These are phyloP conservation scores for Clarias platycephalus DNA, from an alignment of 2,797 vertebrate species.

Conservation along the genomic window DNA sequence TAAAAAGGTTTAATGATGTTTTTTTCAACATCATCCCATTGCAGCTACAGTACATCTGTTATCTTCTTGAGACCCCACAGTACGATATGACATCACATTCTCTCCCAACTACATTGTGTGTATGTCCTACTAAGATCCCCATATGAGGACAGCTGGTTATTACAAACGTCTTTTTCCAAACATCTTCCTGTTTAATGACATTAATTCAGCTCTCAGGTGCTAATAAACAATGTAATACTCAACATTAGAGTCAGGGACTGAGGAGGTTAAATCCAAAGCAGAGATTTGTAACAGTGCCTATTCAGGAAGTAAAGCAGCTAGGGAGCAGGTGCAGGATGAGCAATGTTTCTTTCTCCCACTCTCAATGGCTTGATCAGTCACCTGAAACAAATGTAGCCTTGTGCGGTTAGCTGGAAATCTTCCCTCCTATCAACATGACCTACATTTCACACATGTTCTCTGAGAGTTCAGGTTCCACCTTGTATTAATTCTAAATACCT, in stretches of 20 bases:
- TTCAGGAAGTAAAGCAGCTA: slow-evolving; percentile 1
- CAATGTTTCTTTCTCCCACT: slow-evolving; percentile 2
- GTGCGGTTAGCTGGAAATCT: slow-evolving; percentile 12
- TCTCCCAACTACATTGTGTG: too few relatives aligned
- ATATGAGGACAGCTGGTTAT: too few relatives aligned
- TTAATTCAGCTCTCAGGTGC: too few relatives aligned
- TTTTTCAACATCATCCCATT: not conserved
- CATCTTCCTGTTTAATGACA: too few relatives aligned
- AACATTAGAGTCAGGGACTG: too few relatives aligned
- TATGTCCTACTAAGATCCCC: too few relatives aligned
- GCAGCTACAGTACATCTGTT: too few relatives aligned
- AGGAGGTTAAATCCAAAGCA: not conserved
- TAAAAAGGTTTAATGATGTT: not conserved
- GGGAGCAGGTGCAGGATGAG: slow-evolving; percentile 32
- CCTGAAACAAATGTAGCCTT: slow-evolving; percentile 10
- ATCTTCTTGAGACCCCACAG: too few relatives aligned
- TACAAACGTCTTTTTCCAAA: too few relatives aligned
- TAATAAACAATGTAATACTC: too few relatives aligned
- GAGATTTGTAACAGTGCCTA: not conserved
- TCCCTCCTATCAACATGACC: slow-evolving; percentile 10
- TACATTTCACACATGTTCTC: not conserved
- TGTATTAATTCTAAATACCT: not conserved
- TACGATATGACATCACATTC: too few relatives aligned
- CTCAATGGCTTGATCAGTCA: slow-evolving; percentile 32
- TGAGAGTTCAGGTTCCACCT: not conserved